Evolutionary conservation across 2,888 invertebrate genomes (phyloP), one percentile per base, ranked within the genome.

Genomic region (Cerceris ruficornis): DNA sequence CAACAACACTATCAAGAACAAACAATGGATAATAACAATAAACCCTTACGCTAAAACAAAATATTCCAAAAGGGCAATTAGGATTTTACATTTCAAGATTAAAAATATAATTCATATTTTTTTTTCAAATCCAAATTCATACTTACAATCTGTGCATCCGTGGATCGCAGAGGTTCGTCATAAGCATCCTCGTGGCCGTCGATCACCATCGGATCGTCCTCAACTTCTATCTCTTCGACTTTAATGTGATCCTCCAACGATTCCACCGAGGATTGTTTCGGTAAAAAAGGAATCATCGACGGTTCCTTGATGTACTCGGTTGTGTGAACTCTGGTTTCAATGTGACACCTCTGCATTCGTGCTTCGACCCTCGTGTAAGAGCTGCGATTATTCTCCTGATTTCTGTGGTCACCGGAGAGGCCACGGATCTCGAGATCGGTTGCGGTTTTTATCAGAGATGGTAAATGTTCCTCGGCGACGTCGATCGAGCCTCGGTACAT

Each of bases 401-500:
- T 94, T 70, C 94, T 91, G 11, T 94, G 94, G 86, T 94, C 94
- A 62, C 94, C 94, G 0, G 94, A 95, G 68, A 95, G 92, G 5
- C 95, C 95, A 83, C 95, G 93, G 70, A 96, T 94, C 91, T 95
- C 95, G 67, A 96, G 91, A 86, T 96, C 95, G 5, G 95, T 95
- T 0, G 95, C 95, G 46, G 95, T 94, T 86, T 95, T 95, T 92
- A 95, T 95, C 68, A 96, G 89, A 0, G 94, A 94, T 79, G 95
- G 94, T 46, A 95, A 91, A 86, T 94, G 94, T 82, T 95, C 93
- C 77, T 95, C 94, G 64, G 95, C 94, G 7, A 96, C 94, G 86
- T 95, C 95, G 75, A 95, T 95, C 2, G 94, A 95, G 0, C 96
- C 96, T 82, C 95, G 94, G 91, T 96, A 96, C 94, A 96, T 96